Evolutionary conservation across 1,140 invertebrate genomes (phyloP), one percentile per base, ranked within the genome.

Genomic region (Drosophila santomea): DNA sequence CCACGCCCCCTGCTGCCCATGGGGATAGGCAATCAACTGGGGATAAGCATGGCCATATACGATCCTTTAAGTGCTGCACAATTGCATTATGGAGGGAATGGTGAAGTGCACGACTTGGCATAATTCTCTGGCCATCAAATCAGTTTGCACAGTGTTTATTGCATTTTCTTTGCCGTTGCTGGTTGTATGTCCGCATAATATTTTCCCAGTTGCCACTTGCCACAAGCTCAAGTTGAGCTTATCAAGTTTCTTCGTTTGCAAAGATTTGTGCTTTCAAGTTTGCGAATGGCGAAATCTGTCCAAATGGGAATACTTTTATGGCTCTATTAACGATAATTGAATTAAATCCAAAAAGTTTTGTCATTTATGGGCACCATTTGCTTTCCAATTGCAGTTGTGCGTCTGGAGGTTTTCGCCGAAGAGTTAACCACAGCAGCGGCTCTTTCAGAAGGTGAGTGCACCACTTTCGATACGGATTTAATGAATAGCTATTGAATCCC

Each of bases 381-480:
- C 7, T 12, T 15, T 17, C 35, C 7, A 4, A 50, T 52, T 76
- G 20, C 72, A 92, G 90, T 80, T 73, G 58, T 64, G 41, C 79
- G 69, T 51, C 74, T 91, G 73, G 82, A 72, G 54, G 80, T 80
- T 17, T 60, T 43, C 25, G 84, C 85, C 17, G 71, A 78, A 15
- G 81, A 90, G 52, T 61, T 74, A 25, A 80, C 79, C 67, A 82
- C 85, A 6, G 72, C 84, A 57, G 63, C 81, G 23, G 74, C 84
- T 58, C 77, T 91, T 45, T 92, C 91, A 8, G 91, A 91, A 79
- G 91, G 91, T 91, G 54, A 78, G 68, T 74, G 36, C 14, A 2
- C 8, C 20, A n/a, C 45, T 44, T 14, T 45, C 8, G 7, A 32
- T 10, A 3, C 8, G 38, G 39, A 54, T 15, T 43, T 25, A 41